Percentiles rank a stretch among this genome's conserved stretches.
Evolutionary conservation across 2,797 vertebrate species (phyloP).

Genomic region (Orientallactaga sibirica): DNA sequence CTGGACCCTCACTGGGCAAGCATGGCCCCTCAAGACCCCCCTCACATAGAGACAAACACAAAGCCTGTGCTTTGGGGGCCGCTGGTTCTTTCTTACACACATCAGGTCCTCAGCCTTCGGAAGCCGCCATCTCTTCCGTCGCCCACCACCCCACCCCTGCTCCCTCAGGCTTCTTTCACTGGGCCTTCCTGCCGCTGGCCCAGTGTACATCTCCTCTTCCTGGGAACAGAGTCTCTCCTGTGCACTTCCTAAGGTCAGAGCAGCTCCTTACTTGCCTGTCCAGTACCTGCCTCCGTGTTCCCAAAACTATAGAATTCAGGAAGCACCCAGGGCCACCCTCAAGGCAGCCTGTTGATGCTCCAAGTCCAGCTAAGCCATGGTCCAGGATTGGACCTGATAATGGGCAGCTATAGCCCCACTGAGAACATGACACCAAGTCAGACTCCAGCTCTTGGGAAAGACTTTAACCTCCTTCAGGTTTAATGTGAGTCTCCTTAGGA

Average conservation of each 20-base stretch:
- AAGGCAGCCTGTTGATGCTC: background rate
- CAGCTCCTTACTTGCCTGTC: accelerated
- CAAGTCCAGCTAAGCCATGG: background rate
- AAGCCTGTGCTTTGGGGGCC: accelerated
- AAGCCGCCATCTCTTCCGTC: accelerated
- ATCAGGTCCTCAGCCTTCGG: background rate
- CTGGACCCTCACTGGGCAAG: accelerated
- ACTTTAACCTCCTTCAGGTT: background rate
- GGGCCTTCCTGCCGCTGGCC: background rate
- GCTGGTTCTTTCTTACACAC: background rate
- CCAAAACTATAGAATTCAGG: accelerated
- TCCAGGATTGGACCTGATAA: background rate
- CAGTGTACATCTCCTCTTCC: background rate
- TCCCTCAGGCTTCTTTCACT: background rate
- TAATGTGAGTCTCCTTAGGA: background rate
- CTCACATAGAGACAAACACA: no score
- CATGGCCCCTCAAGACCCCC: background rate
- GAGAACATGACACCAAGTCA: accelerated
- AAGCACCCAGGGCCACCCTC: background rate
- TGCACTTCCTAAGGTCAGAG: background rate
- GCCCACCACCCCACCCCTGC: no score
- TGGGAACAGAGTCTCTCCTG: background rate
- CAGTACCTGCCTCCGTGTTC: background rate
- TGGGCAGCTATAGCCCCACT: background rate
- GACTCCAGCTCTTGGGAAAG: background rate